Evolutionary conservation across 2,113 vertebrate genomes (phyloP).

Genomic region (Callospermophilus lateralis): DNA sequence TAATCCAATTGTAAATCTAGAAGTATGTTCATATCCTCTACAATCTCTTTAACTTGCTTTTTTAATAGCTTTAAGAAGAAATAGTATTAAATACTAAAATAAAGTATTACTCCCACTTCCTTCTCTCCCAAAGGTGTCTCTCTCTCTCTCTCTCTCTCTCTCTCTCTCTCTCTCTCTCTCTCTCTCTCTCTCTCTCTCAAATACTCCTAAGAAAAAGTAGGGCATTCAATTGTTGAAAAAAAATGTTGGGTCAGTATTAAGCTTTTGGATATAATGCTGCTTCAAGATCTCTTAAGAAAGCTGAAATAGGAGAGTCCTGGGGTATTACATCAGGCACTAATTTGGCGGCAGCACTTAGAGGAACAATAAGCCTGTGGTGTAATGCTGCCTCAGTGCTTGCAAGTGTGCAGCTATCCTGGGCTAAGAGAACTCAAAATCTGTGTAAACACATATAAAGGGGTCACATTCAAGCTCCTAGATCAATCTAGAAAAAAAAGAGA

Average conservation of each 20-base stretch:
- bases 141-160: no score
- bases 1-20: not conserved
- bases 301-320: not conserved
- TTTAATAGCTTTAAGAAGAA: not conserved
- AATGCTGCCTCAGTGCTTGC: not conserved
- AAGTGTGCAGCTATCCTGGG: not conserved
- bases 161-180: not conserved
- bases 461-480: not conserved
- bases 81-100: not conserved
- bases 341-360: no score
- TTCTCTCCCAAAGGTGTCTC: not conserved
- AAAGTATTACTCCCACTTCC: not conserved
- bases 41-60: slow-evolving; percentile 26
- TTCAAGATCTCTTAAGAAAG: slow-evolving; percentile 1
- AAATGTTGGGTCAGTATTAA: not conserved
- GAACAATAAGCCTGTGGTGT: not conserved
- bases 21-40: not conserved
- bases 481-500: not conserved
- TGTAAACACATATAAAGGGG: not conserved
- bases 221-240: not conserved
- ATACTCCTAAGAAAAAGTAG: not conserved
- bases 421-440: not conserved
- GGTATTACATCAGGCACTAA: not conserved
- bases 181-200: not conserved
- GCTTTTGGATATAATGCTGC: not conserved